phyloP scores from a whole-genome alignment of 2,797 vertebrate genomes.

The Arremon aurantiirostris region DNA sequence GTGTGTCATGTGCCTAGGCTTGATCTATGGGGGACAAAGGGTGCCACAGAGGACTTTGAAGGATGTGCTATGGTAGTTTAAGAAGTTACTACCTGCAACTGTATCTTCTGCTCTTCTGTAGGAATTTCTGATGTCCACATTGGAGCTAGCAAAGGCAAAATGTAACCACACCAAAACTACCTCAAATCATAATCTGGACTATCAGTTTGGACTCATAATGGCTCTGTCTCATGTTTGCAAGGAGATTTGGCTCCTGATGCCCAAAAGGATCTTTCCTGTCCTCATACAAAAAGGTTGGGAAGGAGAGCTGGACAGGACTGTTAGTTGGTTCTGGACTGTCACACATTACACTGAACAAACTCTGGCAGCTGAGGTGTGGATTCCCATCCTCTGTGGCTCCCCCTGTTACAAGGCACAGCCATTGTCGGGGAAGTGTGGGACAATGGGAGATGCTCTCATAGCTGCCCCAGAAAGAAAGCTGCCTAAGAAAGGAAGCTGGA shows the following conservation, averaged over 20 bases:
- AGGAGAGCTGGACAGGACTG: neutral
- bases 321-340: neutral
- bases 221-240: neutral
- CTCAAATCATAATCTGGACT: neutral
- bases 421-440: neutral
- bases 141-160: neutral
- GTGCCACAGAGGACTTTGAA: neutral
- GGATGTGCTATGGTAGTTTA: neutral
- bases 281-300: neutral
- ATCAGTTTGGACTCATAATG: neutral
- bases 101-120: neutral
- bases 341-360: neutral
- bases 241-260: neutral
- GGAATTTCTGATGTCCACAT: neutral
- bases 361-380: neutral
- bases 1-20: neutral
- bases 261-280: neutral
- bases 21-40: neutral
- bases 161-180: neutral
- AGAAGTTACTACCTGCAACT: neutral
- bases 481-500: neutral
- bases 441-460: neutral
- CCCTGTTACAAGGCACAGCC: fast-evolving
- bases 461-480: neutral
- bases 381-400: neutral